Evolutionary conservation across 53 echinoderm and acorn worm species (phyloP).

Genomic region (Astropecten irregularis): DNA sequence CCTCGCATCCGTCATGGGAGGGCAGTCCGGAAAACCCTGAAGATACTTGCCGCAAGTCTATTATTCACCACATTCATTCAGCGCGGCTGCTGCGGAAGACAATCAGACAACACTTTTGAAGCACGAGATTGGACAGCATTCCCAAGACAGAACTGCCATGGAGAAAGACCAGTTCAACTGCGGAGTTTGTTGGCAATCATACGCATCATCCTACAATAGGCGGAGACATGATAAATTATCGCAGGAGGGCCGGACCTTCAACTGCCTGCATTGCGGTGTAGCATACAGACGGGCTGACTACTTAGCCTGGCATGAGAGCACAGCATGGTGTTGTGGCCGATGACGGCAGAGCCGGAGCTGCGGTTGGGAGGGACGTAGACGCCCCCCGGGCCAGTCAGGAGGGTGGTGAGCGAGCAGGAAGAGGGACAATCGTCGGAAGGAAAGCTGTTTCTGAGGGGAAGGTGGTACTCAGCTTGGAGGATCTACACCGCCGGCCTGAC

Average conservation of each 20-base stretch:
- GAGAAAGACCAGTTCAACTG: not conserved
- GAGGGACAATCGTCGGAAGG: not conserved
- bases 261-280: no score
- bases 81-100: not conserved
- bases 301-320: not conserved
- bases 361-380: not conserved
- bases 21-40: no score
- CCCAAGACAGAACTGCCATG: not conserved
- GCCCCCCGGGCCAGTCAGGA: not conserved
- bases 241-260: not conserved
- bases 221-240: not conserved
- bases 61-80: not conserved
- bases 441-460: not conserved
- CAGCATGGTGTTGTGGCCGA: not conserved
- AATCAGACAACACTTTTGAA: not conserved
- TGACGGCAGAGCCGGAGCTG: not conserved
- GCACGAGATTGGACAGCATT: not conserved
- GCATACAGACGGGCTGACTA: not conserved
- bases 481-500: not conserved
- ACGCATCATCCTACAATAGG: not conserved
- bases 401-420: not conserved
- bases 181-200: not conserved
- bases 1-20: no score
- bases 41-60: not conserved
- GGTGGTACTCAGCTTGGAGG: not conserved